These are phyloP conservation scores for Heliconius himera DNA, from an alignment of 1,140 invertebrate genomes.

Conservation along the genomic window DNA sequence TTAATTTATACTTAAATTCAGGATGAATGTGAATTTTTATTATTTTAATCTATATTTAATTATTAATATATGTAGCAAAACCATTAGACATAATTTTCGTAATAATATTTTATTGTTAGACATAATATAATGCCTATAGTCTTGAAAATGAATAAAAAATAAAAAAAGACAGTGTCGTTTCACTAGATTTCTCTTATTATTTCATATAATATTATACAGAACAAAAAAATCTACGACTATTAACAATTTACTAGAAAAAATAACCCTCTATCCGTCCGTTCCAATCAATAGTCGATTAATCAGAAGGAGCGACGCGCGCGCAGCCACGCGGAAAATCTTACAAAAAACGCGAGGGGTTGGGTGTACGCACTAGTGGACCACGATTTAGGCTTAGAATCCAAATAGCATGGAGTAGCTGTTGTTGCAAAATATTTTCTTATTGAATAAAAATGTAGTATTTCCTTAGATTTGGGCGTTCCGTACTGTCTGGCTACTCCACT, in stretches of 20 bases:
- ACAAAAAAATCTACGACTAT: not conserved
- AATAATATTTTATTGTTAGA: too few relatives aligned
- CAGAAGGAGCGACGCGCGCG: slow-evolving; percentile 68
- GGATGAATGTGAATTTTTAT: too few relatives aligned
- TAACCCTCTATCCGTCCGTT: slow-evolving; percentile 43
- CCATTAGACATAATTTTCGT: too few relatives aligned
- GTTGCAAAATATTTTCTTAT: not conserved
- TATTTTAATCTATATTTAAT: too few relatives aligned
- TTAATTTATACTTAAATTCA: too few relatives aligned
- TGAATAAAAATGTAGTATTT: too few relatives aligned
- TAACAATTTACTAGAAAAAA: slow-evolving; percentile 19
- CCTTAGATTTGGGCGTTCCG: too few relatives aligned
- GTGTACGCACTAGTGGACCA: slow-evolving; percentile 63
- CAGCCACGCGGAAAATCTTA: slow-evolving; percentile 72
- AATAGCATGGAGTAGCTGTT: slow-evolving; percentile 44
- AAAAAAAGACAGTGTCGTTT: too few relatives aligned
- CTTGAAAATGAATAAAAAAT: too few relatives aligned
- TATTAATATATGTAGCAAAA: too few relatives aligned
- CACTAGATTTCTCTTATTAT: not conserved
- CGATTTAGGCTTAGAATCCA: slow-evolving; percentile 56
- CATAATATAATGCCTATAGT: too few relatives aligned
- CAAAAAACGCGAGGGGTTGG: slow-evolving; percentile 64
- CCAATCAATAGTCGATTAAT: slow-evolving; percentile 77
- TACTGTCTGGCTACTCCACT: too few relatives aligned
- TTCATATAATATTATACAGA: not conserved